These are phyloP conservation scores for Scaptomyza parva DNA, from an alignment of 2,888 invertebrate species.

Conservation along the genomic window DNA sequence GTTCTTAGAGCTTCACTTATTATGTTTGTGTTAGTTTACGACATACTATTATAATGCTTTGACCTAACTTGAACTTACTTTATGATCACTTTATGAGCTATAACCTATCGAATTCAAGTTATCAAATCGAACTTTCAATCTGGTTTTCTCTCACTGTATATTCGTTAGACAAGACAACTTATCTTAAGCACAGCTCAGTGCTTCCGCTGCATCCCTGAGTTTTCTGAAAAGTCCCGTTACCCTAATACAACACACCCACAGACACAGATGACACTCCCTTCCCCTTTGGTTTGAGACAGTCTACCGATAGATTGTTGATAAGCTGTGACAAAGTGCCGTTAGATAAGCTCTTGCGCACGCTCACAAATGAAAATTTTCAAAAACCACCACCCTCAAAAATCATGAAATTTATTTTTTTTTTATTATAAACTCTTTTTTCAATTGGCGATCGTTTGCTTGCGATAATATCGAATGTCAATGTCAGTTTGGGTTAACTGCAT, in stretches of 20 bases:
- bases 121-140: neutral
- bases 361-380: conserved; percentile 26
- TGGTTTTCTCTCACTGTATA: conserved; percentile 23
- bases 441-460: conserved; percentile 72
- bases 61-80: no score
- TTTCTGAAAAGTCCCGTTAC: neutral
- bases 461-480: conserved; percentile 79
- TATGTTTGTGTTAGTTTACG: no score
- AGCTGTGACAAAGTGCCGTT: conserved; percentile 78
- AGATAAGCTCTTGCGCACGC: conserved; percentile 48
- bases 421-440: conserved; percentile 71
- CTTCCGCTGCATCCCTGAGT: conserved; percentile 25
- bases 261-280: conserved; percentile 1
- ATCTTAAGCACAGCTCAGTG: conserved; percentile 47
- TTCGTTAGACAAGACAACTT: conserved; percentile 34
- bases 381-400: neutral
- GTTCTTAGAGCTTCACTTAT: no score
- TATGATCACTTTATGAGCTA: no score
- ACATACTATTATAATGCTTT: no score
- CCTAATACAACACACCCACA: neutral
- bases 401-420: conserved; percentile 5
- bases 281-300: conserved; percentile 5
- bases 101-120: no score
- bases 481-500: conserved; percentile 55
- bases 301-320: conserved; percentile 70